Percentiles rank a stretch among this genome's conserved stretches.
These are phyloP conservation scores for Rhabdophis nuchalis DNA, from an alignment of 2,797 vertebrate species.

Conservation along the genomic window DNA sequence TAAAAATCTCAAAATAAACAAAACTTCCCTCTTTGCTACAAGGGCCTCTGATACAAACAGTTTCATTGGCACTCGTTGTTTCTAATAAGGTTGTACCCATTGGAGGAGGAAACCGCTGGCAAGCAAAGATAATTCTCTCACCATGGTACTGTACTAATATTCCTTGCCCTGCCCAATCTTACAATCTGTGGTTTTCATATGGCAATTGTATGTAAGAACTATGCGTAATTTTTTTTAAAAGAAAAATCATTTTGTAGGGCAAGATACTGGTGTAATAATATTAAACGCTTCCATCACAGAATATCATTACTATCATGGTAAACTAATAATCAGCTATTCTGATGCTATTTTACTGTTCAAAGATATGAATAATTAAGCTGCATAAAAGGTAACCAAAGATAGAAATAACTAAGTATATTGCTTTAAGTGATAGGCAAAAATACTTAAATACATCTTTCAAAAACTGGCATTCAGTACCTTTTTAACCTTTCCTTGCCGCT, in stretches of 20 bases:
- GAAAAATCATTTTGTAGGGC: background rate
- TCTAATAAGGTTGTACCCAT: background rate
- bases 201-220: background rate
- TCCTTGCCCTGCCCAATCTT: background rate
- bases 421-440: slow-evolving; percentile 68
- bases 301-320: slow-evolving; percentile 11
- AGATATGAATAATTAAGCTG: background rate
- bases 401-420: slow-evolving; percentile 52
- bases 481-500: slow-evolving; percentile 99
- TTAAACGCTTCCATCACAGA: slow-evolving; percentile 38
- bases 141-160: background rate
- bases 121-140: background rate
- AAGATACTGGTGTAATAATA: slow-evolving; percentile 38
- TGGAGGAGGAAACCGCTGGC: background rate
- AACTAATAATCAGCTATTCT: slow-evolving; percentile 25
- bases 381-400: slow-evolving; percentile 46
- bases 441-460: slow-evolving; percentile 72
- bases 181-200: background rate
- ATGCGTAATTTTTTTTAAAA: background rate
- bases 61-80: background rate
- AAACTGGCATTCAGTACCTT: slow-evolving; percentile 98
- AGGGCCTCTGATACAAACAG: background rate
- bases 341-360: slow-evolving; percentile 25
- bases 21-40: background rate
- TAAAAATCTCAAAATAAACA: background rate